Conservation (phyloP, 2,888 invertebrate species). For the Drosophila stalkeri region DNA sequence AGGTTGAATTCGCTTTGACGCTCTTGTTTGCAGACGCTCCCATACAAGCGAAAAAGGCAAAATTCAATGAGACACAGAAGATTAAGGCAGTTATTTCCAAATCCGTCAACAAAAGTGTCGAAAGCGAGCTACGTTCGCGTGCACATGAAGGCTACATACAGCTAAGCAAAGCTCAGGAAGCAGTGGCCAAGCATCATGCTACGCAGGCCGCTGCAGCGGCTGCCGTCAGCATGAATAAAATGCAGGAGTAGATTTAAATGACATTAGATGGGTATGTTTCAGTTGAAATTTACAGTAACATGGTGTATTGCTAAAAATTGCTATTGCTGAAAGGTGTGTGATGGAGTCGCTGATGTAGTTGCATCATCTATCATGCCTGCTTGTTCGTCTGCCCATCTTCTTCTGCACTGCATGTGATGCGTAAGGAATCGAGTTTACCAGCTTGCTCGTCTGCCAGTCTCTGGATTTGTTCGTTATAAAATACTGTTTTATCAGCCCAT, state of each 20-base stretch:
- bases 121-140: constrained; percentile 87
- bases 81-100: constrained; percentile 88
- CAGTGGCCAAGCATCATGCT: constrained; percentile 85
- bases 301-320: background rate
- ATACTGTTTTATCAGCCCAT: background rate
- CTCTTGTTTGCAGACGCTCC: constrained; percentile 87
- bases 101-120: constrained; percentile 88
- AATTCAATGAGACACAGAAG: constrained; percentile 87
- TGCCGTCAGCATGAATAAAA: constrained; percentile 34
- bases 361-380: background rate
- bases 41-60: constrained; percentile 87
- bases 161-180: constrained; percentile 86
- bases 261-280: background rate
- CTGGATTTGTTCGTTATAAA: background rate
- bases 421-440: too few species aligned
- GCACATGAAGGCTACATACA: constrained; percentile 85
- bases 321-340: background rate
- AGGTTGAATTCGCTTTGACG: constrained; percentile 11
- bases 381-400: background rate
- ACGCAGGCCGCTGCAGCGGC: constrained; percentile 66
- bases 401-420: too few species aligned
- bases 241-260: constrained; percentile 37
- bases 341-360: background rate
- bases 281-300: too few species aligned
- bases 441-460: background rate